Conservation (phyloP, 2,888 invertebrate genomes). For the Elegia similella region DNA sequence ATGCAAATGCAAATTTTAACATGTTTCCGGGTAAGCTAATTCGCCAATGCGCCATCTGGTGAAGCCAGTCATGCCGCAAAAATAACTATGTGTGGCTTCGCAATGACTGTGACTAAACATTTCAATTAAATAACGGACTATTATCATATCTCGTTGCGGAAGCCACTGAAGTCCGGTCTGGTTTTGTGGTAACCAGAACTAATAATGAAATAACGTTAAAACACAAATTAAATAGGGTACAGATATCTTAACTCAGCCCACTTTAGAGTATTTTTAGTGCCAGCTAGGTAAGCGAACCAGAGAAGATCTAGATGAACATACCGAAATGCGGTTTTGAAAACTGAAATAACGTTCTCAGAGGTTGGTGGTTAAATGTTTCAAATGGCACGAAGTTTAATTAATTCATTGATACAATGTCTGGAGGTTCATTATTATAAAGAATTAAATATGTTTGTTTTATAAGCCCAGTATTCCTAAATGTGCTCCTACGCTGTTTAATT, state of each 20-base stretch:
- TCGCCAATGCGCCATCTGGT: constrained; percentile 2
- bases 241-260: neutral
- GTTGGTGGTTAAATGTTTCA: no score
- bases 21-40: neutral
- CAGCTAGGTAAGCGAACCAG: no score
- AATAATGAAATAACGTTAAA: constrained; percentile 1
- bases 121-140: constrained; percentile 2
- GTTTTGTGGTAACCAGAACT: neutral
- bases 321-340: no score
- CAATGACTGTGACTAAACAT: constrained; percentile 5
- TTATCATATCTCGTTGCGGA: neutral
- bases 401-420: no score
- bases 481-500: no score
- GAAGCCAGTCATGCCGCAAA: constrained; percentile 4
- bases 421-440: no score
- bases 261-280: no score
- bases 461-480: no score
- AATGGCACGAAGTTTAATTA: no score
- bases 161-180: neutral
- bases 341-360: no score
- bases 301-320: no score
- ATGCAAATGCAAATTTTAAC: neutral
- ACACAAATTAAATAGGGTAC: neutral
- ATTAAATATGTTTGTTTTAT: no score
- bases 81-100: neutral